These are phyloP conservation scores for Prunella fulvescens DNA, from an alignment of 2,113 vertebrate genomes.

Conservation along the genomic window DNA sequence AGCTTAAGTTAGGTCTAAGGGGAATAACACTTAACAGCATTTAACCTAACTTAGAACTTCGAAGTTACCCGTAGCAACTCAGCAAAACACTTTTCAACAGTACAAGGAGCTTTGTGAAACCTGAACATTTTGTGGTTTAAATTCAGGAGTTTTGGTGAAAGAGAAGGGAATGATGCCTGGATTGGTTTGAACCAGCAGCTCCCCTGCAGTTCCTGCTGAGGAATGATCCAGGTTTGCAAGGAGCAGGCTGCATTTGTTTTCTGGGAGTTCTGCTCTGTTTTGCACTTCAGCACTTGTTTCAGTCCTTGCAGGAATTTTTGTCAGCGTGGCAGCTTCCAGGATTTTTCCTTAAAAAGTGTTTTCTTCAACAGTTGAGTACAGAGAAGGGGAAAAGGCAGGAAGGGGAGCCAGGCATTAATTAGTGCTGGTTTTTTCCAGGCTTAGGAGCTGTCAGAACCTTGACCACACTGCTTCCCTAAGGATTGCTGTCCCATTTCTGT, in stretches of 20 bases:
- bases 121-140: not conserved
- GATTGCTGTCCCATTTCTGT: conserved; percentile 46
- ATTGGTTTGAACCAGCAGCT: not conserved
- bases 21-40: not conserved
- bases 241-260: accelerated
- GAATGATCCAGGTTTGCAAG: not conserved
- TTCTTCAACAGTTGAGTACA: not conserved
- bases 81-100: not conserved
- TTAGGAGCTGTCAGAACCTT: not conserved
- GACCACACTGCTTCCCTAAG: not conserved
- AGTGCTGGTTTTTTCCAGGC: not conserved
- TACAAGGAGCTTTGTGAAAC: not conserved
- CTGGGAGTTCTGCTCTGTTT: not conserved
- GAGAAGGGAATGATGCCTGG: not conserved
- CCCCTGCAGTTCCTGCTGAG: not conserved
- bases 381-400: not conserved
- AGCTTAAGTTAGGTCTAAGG: too few species aligned
- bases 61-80: not conserved
- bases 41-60: not conserved
- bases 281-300: not conserved
- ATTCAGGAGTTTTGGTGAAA: not conserved
- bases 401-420: not conserved
- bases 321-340: not conserved
- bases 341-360: not conserved
- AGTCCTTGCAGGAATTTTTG: not conserved